Evolutionary conservation across 2,113 vertebrate species (phyloP).

Genomic region (Trogon melanurus): DNA sequence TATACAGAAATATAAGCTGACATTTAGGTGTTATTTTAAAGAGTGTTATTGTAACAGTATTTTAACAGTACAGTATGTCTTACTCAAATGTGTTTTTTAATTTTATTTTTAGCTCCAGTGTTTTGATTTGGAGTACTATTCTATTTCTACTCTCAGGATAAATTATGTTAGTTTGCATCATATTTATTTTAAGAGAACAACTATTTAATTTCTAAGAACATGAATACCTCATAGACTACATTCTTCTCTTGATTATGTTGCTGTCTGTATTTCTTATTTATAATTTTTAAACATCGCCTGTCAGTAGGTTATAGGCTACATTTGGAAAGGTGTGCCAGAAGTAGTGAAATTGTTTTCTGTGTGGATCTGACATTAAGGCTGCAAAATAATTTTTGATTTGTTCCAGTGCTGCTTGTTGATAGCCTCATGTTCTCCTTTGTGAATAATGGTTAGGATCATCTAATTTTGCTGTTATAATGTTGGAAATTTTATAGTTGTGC

Average conservation of each 20-base stretch:
- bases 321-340: neutral
- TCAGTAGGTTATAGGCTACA: neutral
- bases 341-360: neutral
- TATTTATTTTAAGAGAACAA: neutral
- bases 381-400: neutral
- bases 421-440: neutral
- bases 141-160: neutral
- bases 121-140: conserved; percentile 17
- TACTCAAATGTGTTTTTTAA: neutral
- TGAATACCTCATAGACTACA: neutral
- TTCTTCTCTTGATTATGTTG: neutral
- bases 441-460: neutral
- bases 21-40: conserved; percentile 23
- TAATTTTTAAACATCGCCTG: neutral
- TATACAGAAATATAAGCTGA: neutral
- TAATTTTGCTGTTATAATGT: neutral
- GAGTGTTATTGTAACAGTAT: neutral
- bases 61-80: neutral
- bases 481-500: neutral
- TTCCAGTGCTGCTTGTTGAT: neutral
- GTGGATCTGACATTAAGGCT: neutral
- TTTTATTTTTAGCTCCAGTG: neutral
- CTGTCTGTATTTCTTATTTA: neutral
- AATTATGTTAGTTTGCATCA: neutral
- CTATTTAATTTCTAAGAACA: neutral